Conservation (phyloP, 2,888 invertebrate species). For the Himalopsyche tibetana region DNA sequence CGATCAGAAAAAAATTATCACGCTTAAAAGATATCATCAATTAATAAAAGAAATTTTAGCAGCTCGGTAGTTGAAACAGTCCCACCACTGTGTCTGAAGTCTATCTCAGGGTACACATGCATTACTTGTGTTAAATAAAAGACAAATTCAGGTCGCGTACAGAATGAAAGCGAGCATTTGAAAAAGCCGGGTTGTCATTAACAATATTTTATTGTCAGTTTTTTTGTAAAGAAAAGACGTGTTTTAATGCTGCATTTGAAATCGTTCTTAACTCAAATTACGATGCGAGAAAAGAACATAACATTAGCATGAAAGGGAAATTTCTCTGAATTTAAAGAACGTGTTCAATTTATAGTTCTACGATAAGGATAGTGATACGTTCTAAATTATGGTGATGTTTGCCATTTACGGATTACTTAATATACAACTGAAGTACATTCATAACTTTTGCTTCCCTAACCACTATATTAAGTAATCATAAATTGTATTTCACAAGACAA, state of each 20-base stretch:
- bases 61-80: neutral
- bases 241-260: neutral
- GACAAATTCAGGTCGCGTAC: conserved; percentile 26
- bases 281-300: neutral
- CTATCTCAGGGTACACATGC: neutral
- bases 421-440: too few relatives aligned
- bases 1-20: too few relatives aligned
- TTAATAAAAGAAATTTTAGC: too few relatives aligned
- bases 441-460: too few relatives aligned
- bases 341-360: neutral
- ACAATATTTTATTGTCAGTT: neutral
- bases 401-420: too few relatives aligned
- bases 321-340: neutral
- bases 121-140: neutral
- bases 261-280: neutral
- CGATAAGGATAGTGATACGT: too few relatives aligned
- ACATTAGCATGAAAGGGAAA: neutral
- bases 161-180: conserved; percentile 1
- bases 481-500: too few relatives aligned
- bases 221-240: neutral
- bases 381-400: too few relatives aligned
- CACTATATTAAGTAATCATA: too few relatives aligned
- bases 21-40: too few relatives aligned
- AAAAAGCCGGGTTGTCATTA: neutral
- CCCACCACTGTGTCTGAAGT: neutral